Conservation (phyloP, 37 sponge, comb jelly and placozoan species). For the Aplysina aerophoba region DNA sequence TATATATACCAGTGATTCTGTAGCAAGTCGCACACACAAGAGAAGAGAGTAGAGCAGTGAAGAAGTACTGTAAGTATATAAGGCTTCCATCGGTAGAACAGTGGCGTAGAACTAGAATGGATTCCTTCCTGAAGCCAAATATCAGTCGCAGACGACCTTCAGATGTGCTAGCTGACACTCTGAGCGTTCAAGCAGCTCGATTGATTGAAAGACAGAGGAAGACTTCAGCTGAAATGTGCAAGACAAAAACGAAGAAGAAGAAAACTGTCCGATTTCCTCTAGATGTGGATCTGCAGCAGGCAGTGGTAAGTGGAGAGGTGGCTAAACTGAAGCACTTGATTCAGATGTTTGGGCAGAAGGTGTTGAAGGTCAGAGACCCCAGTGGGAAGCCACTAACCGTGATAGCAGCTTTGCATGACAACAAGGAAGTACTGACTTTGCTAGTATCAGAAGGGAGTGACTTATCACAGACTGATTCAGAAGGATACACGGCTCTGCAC, state of each 20-base stretch:
- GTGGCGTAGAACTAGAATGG: slow-evolving; percentile 16
- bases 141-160: slow-evolving; percentile 5
- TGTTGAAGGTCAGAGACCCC: slow-evolving; percentile 59
- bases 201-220: background rate
- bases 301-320: slow-evolving; percentile 62
- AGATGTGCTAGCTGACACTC: slow-evolving; percentile 19
- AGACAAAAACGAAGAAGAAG: slow-evolving; percentile 25
- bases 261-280: slow-evolving; percentile 70
- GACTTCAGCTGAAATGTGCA: background rate
- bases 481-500: slow-evolving; percentile 70
- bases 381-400: slow-evolving; percentile 64
- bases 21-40: too few relatives aligned
- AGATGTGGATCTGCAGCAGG: slow-evolving; percentile 66
- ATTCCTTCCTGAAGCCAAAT: background rate
- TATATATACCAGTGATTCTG: too few relatives aligned
- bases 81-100: too few relatives aligned
- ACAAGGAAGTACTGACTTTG: slow-evolving; percentile 45
- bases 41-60: too few relatives aligned
- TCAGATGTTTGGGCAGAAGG: slow-evolving; percentile 24
- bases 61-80: too few relatives aligned
- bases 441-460: slow-evolving; percentile 62
- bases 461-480: slow-evolving; percentile 41
- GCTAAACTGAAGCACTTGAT: slow-evolving; percentile 55
- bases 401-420: slow-evolving; percentile 61
- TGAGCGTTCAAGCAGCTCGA: background rate